phyloP scores from a whole-genome alignment of 2,113 vertebrate genomes.

The Colius striatus region DNA sequence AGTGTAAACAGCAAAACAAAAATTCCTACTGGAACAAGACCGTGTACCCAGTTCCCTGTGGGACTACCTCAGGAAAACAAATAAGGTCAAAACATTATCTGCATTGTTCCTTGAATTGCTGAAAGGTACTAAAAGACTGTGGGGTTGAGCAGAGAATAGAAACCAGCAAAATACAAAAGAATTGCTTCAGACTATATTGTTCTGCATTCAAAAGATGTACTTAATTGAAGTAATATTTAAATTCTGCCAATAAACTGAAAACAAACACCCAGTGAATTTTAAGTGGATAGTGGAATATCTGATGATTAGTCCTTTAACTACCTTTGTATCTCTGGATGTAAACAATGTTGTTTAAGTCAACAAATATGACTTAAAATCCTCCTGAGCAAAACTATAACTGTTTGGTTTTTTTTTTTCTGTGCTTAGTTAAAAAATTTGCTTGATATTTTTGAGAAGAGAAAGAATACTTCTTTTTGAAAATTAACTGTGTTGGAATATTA shows the following conservation, averaged over 20 bases:
- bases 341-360: neutral
- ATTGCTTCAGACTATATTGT: neutral
- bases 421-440: neutral
- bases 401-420: neutral
- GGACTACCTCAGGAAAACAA: neutral
- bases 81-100: neutral
- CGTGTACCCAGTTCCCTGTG: neutral
- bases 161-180: neutral
- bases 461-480: constrained; percentile 11
- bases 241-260: neutral
- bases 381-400: neutral
- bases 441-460: neutral
- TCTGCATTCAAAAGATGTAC: neutral
- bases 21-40: neutral
- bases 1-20: neutral
- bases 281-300: neutral
- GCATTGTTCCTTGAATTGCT: neutral
- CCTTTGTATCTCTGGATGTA: neutral
- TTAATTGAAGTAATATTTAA: neutral
- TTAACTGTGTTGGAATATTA: constrained; percentile 16
- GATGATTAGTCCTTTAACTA: neutral
- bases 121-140: neutral
- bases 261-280: neutral
- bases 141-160: neutral
- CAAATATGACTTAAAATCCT: neutral